A percentile compares a stretch with the other conserved stretches of the same genome.
Evolutionary conservation across 1,140 invertebrate species (phyloP).

Genomic region (Limonius californicus): DNA sequence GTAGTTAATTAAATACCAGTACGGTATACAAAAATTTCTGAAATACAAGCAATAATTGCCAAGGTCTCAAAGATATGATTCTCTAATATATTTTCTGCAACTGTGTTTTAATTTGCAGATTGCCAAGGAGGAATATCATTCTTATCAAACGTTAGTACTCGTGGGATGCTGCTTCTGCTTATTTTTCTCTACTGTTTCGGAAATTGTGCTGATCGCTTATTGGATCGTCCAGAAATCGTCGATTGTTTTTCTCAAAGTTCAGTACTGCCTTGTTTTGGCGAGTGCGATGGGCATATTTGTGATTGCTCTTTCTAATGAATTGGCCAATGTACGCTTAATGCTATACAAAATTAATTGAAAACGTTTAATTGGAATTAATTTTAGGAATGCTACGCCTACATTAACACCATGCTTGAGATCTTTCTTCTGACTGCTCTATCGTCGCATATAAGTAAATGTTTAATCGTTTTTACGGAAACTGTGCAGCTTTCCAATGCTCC

Average conservation of each 20-base stretch:
- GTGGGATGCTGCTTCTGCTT: constrained; percentile 41
- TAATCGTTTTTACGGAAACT: constrained; percentile 57
- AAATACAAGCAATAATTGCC: too few species aligned
- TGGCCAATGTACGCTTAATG: constrained; percentile 48
- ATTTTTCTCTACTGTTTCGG: constrained; percentile 45
- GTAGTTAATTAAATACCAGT: too few species aligned
- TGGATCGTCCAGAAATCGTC: constrained; percentile 60
- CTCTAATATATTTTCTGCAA: too few species aligned
- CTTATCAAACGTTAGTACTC: background rate
- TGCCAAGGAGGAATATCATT: background rate
- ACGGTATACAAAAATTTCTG: too few species aligned
- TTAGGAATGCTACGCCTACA: constrained; percentile 31
- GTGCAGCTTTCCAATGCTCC: constrained; percentile 49
- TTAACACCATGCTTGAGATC: constrained; percentile 50
- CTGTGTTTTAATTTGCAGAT: background rate
- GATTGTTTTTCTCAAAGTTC: constrained; percentile 63
- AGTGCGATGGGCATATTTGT: constrained; percentile 61
- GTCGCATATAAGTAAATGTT: constrained; percentile 55
- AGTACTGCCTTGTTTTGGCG: constrained; percentile 58
- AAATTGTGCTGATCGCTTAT: constrained; percentile 35
- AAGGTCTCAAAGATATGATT: too few species aligned
- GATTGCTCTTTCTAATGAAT: constrained; percentile 54
- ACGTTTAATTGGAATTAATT: constrained; percentile 10
- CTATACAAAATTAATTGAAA: background rate
- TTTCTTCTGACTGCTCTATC: constrained; percentile 55